Evolutionary conservation across 2,113 vertebrate species (phyloP).

Genomic region (Cyanoliseus patagonus): DNA sequence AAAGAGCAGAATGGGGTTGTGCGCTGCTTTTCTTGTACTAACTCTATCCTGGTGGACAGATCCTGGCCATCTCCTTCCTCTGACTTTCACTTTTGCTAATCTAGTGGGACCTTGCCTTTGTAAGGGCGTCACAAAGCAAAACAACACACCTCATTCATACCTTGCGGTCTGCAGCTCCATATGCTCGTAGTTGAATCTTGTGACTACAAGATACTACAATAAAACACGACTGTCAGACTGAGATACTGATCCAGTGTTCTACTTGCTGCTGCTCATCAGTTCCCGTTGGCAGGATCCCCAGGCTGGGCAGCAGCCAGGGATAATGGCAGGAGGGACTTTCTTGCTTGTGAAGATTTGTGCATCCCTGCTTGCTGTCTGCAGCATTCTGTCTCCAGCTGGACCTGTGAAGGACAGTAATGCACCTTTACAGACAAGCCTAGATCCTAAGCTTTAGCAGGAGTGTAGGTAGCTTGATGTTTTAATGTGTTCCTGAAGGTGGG

Average conservation of each 20-base stretch:
- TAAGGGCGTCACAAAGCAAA: background rate
- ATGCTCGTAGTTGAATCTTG: background rate
- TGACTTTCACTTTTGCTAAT: background rate
- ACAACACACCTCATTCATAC: background rate
- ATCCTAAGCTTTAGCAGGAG: background rate
- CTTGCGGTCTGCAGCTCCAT: constrained; percentile 2
- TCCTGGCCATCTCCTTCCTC: background rate
- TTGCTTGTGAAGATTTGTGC: background rate
- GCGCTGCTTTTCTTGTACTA: background rate
- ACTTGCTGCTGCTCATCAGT: constrained; percentile 14
- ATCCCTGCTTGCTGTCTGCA: background rate
- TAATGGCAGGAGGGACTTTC: background rate
- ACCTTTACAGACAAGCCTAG: background rate
- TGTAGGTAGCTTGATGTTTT: background rate
- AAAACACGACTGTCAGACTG: background rate
- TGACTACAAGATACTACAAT: constrained; percentile 2
- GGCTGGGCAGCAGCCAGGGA: constrained; percentile 44
- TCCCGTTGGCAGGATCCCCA: constrained; percentile 30
- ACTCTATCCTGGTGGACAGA: background rate
- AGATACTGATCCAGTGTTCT: background rate
- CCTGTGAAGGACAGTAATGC: background rate
- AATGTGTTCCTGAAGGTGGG: background rate
- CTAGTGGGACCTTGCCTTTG: background rate
- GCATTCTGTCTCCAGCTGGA: background rate
- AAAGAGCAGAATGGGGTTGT: background rate